Evolutionary conservation across 2,797 vertebrate genomes (phyloP), one percentile per base, ranked within the genome.

Genomic region (Limnodromus scolopaceus): DNA sequence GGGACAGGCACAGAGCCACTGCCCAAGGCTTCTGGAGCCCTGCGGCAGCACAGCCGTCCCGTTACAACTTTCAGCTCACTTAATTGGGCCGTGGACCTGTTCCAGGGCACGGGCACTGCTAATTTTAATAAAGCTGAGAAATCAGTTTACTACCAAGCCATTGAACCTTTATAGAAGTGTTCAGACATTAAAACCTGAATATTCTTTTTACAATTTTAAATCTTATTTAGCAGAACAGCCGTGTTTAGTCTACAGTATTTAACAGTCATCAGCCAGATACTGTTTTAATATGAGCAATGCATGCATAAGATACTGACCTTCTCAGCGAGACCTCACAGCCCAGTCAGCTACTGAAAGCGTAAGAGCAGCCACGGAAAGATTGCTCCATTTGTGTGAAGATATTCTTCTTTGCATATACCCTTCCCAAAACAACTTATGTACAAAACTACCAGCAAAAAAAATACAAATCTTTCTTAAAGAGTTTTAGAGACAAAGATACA

Each of bases 231-330:
- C 18, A 81, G 57, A 81, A 92, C 60, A 96, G 57, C 10, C 83
- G 79, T 96, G 75, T 86, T 89, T 64, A 95, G 96, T 87, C 90
- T 78, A 79, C 54, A 84, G 49, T 15, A 87, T 49, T 89, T 83
- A 92, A 91, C 51, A 87, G 48, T 43, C 65, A 96, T 61, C 46
- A 55, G 38, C 24, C 60, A 95, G 71, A 71, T 63, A 91, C 11
- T 39, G 36, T 54, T 88, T 89, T 69, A 86, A 75, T 16, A 49
- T 13, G 22, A 90, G 63, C 39, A 75, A 69, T 5, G 19, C 38
- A 71, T 2, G 6, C 34, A 39, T 32, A 90, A 93, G 57, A 60
- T 49, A 75, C 60, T 78, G 18, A 89, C 28, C 53, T 93, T 83
- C 43, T 58, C 58, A 80, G 71, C 8, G 76, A 91, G 57, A 70